Conservation (phyloP, 2,113 vertebrate species). For the Semicossyphus pulcher region DNA sequence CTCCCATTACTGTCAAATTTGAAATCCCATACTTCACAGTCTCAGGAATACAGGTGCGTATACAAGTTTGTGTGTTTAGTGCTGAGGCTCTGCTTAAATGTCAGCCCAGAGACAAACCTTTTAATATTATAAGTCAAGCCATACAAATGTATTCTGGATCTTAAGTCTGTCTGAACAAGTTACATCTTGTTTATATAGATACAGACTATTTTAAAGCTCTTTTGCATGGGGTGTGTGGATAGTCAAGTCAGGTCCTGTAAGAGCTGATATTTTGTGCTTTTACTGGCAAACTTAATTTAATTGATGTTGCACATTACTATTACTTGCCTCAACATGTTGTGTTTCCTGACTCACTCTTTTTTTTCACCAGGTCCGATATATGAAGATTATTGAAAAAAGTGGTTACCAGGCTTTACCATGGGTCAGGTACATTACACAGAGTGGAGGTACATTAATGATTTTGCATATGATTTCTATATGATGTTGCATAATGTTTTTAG, state of each 20-base stretch:
- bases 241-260: constrained; percentile 36
- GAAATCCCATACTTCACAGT: constrained; percentile 97
- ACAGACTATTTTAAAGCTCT: neutral
- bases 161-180: neutral
- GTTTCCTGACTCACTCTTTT: neutral
- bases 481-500: neutral
- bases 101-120: neutral
- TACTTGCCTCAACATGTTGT: constrained; percentile 34
- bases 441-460: constrained; percentile 84
- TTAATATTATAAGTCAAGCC: neutral
- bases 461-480: neutral
- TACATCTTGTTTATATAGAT: neutral
- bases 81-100: neutral
- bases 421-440: constrained; percentile 96
- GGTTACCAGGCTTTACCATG: constrained; percentile 90
- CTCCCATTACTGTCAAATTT: constrained; percentile 93
- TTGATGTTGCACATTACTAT: neutral
- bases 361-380: constrained; percentile 88
- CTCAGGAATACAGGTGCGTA: constrained; percentile 92
- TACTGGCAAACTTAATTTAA: neutral
- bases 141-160: neutral
- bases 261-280: neutral
- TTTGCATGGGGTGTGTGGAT: neutral
- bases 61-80: neutral
- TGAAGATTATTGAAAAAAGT: constrained; percentile 97